Conservation (phyloP, 2,888 invertebrate genomes). For the Spisula subtruncata region DNA sequence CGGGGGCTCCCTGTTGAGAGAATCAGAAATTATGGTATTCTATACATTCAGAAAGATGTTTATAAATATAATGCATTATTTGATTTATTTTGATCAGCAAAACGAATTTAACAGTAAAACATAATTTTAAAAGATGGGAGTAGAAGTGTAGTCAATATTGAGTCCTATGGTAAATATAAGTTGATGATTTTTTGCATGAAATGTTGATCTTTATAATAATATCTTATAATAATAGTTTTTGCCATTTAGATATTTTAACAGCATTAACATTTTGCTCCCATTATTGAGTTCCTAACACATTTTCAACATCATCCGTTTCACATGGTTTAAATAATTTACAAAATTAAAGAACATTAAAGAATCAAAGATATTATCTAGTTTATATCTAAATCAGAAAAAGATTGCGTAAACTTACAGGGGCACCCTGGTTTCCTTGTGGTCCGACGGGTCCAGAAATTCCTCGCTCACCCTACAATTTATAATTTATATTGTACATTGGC, state of each 20-base stretch:
- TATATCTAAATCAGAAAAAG: background rate
- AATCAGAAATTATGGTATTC: background rate
- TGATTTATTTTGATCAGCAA: too few relatives aligned
- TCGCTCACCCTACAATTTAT: constrained; percentile 88
- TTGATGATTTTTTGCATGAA: too few relatives aligned
- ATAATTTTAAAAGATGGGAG: too few relatives aligned
- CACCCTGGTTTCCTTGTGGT: constrained; percentile 73
- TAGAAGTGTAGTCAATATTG: too few relatives aligned
- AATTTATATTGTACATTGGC: background rate
- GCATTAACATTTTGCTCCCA: too few relatives aligned
- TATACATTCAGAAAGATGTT: background rate
- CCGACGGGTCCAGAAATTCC: constrained; percentile 89
- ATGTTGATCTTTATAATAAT: too few relatives aligned
- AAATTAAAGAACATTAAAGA: background rate
- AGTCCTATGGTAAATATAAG: too few relatives aligned
- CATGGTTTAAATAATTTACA: background rate
- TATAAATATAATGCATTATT: too few relatives aligned
- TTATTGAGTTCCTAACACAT: too few relatives aligned
- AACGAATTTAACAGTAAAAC: too few relatives aligned
- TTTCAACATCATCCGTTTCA: background rate
- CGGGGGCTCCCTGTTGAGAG: constrained; percentile 73
- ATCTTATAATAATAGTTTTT: too few relatives aligned
- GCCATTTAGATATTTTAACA: too few relatives aligned
- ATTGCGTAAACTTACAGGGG: constrained; percentile 73
- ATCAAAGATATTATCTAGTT: background rate